A percentile compares a stretch with the other conserved stretches of the same genome.
phyloP scores from a whole-genome alignment of 2,888 invertebrate species.

The Ochlodes sylvanus region DNA sequence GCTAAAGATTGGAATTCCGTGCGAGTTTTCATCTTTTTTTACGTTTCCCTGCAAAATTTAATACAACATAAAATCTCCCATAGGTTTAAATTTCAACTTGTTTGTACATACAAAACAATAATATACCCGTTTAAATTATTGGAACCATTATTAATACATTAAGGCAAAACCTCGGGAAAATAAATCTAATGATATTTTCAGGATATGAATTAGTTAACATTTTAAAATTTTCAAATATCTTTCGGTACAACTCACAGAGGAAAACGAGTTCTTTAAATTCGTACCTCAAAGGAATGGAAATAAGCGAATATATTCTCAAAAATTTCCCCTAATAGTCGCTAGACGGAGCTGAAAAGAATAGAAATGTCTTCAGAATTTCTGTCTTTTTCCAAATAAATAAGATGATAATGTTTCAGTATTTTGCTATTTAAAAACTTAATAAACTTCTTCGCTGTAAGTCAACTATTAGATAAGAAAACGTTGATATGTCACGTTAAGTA shows the following conservation, averaged over 20 bases:
- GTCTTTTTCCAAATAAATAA: neutral
- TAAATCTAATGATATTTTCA: slow-evolving; percentile 6
- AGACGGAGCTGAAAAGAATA: slow-evolving; percentile 14
- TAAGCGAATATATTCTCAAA: slow-evolving; percentile 34
- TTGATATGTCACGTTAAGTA: too few relatives aligned
- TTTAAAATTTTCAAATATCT: slow-evolving; percentile 35
- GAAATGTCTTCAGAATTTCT: slow-evolving; percentile 10
- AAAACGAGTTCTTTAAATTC: slow-evolving; percentile 35
- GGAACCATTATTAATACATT: neutral
- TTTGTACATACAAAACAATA: neutral
- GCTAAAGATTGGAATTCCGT: slow-evolving; percentile 28
- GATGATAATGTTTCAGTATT: neutral
- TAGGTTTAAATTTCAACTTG: neutral
- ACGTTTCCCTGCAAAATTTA: neutral
- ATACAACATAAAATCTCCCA: neutral
- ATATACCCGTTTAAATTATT: too few relatives aligned
- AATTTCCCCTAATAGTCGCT: slow-evolving; percentile 30
- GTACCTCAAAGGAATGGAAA: slow-evolving; percentile 34
- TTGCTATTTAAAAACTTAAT: too few relatives aligned
- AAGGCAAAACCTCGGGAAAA: neutral
- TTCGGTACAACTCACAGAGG: slow-evolving; percentile 21
- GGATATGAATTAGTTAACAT: slow-evolving; percentile 21
- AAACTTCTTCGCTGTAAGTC: too few relatives aligned
- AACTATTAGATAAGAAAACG: too few relatives aligned
- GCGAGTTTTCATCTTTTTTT: slow-evolving; percentile 6